Conservation (phyloP, 2,888 invertebrate species). For the Carcina quercana region DNA sequence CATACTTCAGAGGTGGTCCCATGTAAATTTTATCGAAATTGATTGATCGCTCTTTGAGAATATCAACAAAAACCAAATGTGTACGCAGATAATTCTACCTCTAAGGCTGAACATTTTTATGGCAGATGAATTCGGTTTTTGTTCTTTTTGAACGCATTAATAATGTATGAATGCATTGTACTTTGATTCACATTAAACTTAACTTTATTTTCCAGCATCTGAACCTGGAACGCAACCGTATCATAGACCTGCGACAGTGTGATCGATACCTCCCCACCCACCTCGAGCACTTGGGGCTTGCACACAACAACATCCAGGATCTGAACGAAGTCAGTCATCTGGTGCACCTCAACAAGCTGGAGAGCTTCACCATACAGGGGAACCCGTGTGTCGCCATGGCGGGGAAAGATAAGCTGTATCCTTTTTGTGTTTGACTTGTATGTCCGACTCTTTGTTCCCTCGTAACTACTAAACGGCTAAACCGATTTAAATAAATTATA, state of each 20-base stretch:
- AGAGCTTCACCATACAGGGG: constrained; percentile 88
- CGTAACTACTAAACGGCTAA: too few species aligned
- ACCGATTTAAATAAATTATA: too few species aligned
- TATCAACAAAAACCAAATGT: too few species aligned
- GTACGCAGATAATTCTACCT: too few species aligned
- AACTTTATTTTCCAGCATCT: constrained; percentile 82
- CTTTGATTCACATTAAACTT: too few species aligned
- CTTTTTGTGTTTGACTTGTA: too few species aligned
- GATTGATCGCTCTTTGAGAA: too few species aligned
- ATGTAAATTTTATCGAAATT: too few species aligned
- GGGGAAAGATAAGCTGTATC: constrained; percentile 84
- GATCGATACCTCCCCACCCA: constrained; percentile 87
- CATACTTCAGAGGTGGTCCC: too few species aligned
- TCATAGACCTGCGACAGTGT: constrained; percentile 86
- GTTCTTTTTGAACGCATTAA: neutral
- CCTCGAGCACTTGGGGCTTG: constrained; percentile 83
- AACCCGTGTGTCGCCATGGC: constrained; percentile 91
- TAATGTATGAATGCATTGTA: neutral
- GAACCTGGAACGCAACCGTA: constrained; percentile 88
- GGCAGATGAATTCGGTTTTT: too few species aligned
- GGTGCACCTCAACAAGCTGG: constrained; percentile 82
- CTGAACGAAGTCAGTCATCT: constrained; percentile 90
- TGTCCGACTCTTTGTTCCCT: too few species aligned
- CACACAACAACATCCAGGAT: constrained; percentile 88
- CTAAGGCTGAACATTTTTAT: too few species aligned